Conservation (phyloP, 2,113 vertebrate species). For the Grammomys surdaster region DNA sequence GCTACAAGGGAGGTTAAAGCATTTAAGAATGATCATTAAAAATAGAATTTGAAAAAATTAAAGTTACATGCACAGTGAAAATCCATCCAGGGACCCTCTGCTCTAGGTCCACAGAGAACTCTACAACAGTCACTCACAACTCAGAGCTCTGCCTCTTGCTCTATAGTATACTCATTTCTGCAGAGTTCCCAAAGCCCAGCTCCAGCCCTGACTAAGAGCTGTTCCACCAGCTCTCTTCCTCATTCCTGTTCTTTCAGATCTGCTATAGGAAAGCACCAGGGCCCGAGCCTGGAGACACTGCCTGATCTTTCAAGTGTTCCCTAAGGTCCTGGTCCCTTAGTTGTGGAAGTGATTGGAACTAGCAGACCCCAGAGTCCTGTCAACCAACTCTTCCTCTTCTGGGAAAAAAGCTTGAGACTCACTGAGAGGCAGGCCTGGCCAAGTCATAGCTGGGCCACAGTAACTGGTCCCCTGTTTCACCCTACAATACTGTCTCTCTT, state of each 20-base stretch:
- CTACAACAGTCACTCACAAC: background rate
- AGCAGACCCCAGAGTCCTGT: background rate
- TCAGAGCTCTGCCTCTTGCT: background rate
- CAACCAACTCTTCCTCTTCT: background rate
- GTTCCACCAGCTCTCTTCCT: background rate
- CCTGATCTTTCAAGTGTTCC: background rate
- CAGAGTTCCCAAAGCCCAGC: background rate
- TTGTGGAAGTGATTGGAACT: background rate
- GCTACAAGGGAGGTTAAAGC: no score
- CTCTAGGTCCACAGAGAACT: background rate
- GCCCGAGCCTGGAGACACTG: background rate
- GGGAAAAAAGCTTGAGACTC: background rate
- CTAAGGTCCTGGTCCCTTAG: background rate
- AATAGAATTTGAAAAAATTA: no score
- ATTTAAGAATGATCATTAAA: no score
- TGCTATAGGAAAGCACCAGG: background rate
- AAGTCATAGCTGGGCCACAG: background rate
- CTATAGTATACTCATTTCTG: background rate
- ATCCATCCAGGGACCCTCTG: background rate
- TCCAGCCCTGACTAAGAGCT: background rate
- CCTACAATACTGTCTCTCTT: background rate
- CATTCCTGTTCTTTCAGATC: background rate
- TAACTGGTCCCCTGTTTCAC: no score
- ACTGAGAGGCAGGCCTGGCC: background rate
- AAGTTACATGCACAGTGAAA: background rate